These are phyloP conservation scores for Schizotus pectinicornis DNA, from an alignment of 2,888 invertebrate species.

Conservation along the genomic window DNA sequence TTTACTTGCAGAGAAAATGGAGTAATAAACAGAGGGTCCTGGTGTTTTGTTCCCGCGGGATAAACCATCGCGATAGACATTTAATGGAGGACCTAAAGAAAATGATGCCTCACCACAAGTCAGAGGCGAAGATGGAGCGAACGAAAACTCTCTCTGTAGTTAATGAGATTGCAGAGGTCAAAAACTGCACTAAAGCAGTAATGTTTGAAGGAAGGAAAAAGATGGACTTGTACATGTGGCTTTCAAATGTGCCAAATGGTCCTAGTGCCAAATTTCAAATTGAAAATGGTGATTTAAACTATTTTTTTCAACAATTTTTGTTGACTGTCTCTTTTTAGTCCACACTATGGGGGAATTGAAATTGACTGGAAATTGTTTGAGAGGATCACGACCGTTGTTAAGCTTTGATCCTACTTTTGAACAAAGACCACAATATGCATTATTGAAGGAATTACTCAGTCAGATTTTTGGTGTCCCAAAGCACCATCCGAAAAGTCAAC, in stretches of 20 bases:
- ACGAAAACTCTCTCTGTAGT: slow-evolving; percentile 85
- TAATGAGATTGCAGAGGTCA: slow-evolving; percentile 96
- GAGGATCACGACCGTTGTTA: slow-evolving; percentile 90
- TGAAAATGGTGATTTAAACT: slow-evolving; percentile 85
- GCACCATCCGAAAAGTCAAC: slow-evolving; percentile 97
- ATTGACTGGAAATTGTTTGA: slow-evolving; percentile 95
- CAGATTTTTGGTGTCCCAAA: slow-evolving; percentile 95
- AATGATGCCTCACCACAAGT: slow-evolving; percentile 92
- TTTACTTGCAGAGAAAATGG: slow-evolving; percentile 80
- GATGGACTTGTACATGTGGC: slow-evolving; percentile 94
- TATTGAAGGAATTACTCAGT: slow-evolving; percentile 81
- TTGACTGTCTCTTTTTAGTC: slow-evolving; percentile 64
- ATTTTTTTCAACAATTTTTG: slow-evolving; percentile 25
- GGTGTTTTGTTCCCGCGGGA: slow-evolving; percentile 94
- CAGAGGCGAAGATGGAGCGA: slow-evolving; percentile 94
- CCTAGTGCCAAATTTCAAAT: slow-evolving; percentile 95
- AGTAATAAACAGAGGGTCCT: slow-evolving; percentile 91
- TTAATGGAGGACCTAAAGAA: slow-evolving; percentile 93
- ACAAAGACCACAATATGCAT: slow-evolving; percentile 73
- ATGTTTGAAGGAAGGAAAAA: slow-evolving; percentile 94
- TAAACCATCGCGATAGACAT: slow-evolving; percentile 90
- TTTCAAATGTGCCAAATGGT: slow-evolving; percentile 85
- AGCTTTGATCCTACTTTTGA: slow-evolving; percentile 89
- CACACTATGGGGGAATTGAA: slow-evolving; percentile 98
- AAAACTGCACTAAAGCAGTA: slow-evolving; percentile 94